Evolutionary conservation across 2,113 vertebrate genomes (phyloP).

Genomic region (Blennius ocellaris): DNA sequence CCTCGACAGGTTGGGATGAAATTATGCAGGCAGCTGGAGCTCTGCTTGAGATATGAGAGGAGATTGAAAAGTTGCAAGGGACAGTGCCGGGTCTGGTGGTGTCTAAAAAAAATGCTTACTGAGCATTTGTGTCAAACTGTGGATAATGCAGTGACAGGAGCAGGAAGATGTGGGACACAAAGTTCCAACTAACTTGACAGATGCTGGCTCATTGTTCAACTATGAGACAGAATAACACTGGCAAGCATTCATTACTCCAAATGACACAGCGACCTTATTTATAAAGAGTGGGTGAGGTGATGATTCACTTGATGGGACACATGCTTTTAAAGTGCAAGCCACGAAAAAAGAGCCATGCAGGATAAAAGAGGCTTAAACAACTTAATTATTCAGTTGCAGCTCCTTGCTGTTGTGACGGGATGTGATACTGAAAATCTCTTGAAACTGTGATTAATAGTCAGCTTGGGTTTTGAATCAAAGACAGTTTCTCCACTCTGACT

Average conservation of each 20-base stretch:
- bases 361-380: constrained; percentile 1
- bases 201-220: neutral
- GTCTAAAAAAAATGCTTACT: constrained; percentile 42
- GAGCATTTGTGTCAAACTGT: constrained; percentile 55
- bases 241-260: neutral
- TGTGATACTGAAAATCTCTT: neutral
- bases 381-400: constrained; percentile 10
- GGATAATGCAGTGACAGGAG: constrained; percentile 20
- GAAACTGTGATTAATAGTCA: constrained; percentile 9
- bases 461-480: constrained; percentile 9
- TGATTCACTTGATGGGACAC: neutral
- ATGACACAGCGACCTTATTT: constrained; percentile 41
- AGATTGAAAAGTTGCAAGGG: constrained; percentile 11
- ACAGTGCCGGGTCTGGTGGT: constrained; percentile 27
- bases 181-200: constrained; percentile 17
- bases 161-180: constrained; percentile 5
- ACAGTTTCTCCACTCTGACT: neutral
- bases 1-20: constrained; percentile 8
- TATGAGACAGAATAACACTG: neutral
- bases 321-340: neutral
- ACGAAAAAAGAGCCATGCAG: neutral
- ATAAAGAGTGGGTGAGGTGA: constrained; percentile 21
- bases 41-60: constrained; percentile 20
- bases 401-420: neutral
- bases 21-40: neutral